phyloP scores from a whole-genome alignment of 1,140 invertebrate species.

The Zaprionus davidi region DNA sequence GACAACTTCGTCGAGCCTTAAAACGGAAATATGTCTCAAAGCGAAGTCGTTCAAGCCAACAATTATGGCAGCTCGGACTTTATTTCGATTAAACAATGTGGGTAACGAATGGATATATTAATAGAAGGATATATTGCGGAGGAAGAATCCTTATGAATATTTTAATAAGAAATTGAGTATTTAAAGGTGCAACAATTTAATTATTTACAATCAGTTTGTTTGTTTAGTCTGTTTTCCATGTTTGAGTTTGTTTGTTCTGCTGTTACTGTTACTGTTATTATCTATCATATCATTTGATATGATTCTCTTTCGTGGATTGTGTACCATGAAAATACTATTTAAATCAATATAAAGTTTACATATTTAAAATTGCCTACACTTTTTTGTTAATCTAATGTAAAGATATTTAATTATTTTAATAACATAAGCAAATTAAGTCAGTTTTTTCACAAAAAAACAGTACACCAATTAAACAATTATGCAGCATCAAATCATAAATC shows the following conservation, averaged over 20 bases:
- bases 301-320: no score
- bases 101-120: not conserved
- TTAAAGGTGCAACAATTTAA: not conserved
- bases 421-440: no score
- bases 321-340: no score
- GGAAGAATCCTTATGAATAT: not conserved
- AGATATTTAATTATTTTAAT: no score
- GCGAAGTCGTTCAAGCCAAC: not conserved
- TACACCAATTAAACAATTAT: not conserved
- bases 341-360: no score
- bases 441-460: not conserved
- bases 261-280: no score
- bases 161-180: not conserved
- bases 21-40: conserved; percentile 27
- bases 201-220: not conserved
- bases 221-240: no score
- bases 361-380: no score
- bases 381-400: no score
- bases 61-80: conserved; percentile 10
- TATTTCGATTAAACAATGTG: conserved; percentile 35
- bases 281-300: no score
- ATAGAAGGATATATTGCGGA: not conserved
- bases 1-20: conserved; percentile 18
- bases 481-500: not conserved
- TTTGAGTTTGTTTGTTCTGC: no score